Evolutionary conservation across 2,113 vertebrate species (phyloP).

Genomic region (Coptodon rendalli): DNA sequence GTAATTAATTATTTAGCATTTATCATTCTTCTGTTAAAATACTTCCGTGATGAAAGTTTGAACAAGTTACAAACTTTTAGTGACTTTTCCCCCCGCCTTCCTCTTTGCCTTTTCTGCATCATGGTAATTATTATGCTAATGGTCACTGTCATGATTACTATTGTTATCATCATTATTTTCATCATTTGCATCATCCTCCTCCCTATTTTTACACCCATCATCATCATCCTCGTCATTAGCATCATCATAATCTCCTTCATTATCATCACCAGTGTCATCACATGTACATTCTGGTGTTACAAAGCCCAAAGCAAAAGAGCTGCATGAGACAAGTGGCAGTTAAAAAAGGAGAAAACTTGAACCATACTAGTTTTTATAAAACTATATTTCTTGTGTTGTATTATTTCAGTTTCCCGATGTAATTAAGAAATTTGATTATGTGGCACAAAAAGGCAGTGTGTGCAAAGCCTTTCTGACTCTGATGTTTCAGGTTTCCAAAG

Average conservation of each 20-base stretch:
- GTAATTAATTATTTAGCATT: not conserved
- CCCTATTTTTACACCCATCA: constrained; percentile 1
- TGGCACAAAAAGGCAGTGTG: not conserved
- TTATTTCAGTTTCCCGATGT: not conserved
- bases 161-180: constrained; percentile 11
- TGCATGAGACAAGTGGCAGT: not conserved
- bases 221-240: not conserved
- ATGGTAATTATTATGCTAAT: constrained; percentile 1
- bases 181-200: constrained; percentile 4
- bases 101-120: not conserved
- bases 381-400: not conserved
- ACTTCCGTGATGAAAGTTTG: not conserved
- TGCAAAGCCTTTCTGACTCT: not conserved
- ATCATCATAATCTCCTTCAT: constrained; percentile 18
- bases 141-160: not conserved
- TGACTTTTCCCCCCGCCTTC: not conserved
- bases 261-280: constrained; percentile 26
- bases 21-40: not conserved
- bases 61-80: not conserved
- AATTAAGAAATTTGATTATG: not conserved
- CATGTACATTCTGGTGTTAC: not conserved
- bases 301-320: constrained; percentile 7
- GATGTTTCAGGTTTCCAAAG: not conserved
- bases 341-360: not conserved
- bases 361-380: not conserved